Percentiles rank a stretch among this genome's conserved stretches.
Evolutionary conservation across 30 jellyfish, hydroid and myxozoan genomes (phyloP).

Genomic region (Phacellophora camtschatica): DNA sequence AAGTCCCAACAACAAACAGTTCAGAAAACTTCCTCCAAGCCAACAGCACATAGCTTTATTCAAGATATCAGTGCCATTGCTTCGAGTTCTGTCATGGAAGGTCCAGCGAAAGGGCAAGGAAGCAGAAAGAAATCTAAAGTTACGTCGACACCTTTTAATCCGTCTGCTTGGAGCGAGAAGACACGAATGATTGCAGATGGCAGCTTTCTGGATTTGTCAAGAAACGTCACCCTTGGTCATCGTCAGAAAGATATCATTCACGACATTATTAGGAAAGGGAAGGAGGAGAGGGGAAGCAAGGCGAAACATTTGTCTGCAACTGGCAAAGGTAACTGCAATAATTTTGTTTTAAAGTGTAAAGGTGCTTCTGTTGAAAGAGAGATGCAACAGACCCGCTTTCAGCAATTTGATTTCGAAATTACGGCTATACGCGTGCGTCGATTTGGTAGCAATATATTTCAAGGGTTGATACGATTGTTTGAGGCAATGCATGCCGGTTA

Average conservation of each 20-base stretch:
- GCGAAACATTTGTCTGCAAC: background rate
- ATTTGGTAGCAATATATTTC: too few species aligned
- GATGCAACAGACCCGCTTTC: too few species aligned
- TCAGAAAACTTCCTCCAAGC: background rate
- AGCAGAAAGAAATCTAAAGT: constrained; percentile 36
- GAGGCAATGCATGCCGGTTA: too few species aligned
- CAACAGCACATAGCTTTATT: constrained; percentile 26
- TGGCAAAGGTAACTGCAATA: background rate
- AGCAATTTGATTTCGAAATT: too few species aligned
- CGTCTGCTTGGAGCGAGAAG: constrained; percentile 43
- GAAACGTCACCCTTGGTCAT: background rate
- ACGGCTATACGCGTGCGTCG: too few species aligned
- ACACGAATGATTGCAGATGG: constrained; percentile 58
- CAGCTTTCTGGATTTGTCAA: constrained; percentile 37
- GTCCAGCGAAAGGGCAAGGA: constrained; percentile 33
- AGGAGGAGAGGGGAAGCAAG: background rate
- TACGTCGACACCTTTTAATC: constrained; percentile 70
- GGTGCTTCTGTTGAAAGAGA: too few species aligned
- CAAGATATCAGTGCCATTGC: constrained; percentile 65
- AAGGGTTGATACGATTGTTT: too few species aligned
- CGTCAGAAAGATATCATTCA: background rate
- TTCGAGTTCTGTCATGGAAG: constrained; percentile 15
- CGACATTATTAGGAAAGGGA: background rate
- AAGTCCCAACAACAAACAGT: background rate
- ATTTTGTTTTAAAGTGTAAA: too few species aligned